Percentiles rank a stretch among this genome's conserved stretches.
phyloP scores from a whole-genome alignment of 1,140 invertebrate genomes.

The Mylabris phalerata region DNA sequence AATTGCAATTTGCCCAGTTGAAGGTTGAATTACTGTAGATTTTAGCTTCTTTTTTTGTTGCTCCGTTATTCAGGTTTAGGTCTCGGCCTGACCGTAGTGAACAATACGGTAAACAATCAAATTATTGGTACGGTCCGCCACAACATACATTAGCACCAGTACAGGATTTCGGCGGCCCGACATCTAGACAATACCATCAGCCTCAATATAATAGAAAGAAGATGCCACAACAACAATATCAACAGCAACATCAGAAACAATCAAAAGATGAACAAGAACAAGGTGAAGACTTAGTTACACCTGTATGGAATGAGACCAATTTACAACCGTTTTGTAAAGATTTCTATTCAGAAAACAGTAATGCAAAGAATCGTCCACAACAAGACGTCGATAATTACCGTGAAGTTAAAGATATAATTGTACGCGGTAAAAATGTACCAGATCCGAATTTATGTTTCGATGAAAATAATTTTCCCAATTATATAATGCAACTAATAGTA shows the following conservation, averaged over 20 bases:
- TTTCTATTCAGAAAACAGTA: constrained; percentile 81
- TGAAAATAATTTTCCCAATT: constrained; percentile 82
- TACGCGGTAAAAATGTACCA: constrained; percentile 74
- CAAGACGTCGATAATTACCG: constrained; percentile 71
- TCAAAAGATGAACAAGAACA: constrained; percentile 65
- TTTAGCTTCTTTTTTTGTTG: no score
- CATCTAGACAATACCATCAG: constrained; percentile 50
- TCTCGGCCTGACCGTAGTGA: constrained; percentile 53
- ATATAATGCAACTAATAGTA: constrained; percentile 68
- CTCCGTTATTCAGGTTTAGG: constrained; percentile 42
- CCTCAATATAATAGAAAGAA: not conserved
- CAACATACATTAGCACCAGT: constrained; percentile 42
- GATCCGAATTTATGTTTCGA: constrained; percentile 82
- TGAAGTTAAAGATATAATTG: constrained; percentile 74
- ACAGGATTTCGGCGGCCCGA: constrained; percentile 51
- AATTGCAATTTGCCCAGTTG: no score
- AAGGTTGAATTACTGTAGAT: no score
- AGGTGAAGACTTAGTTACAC: constrained; percentile 53
- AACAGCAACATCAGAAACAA: constrained; percentile 29
- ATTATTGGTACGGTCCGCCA: constrained; percentile 44
- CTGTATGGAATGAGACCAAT: constrained; percentile 72
- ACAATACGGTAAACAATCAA: constrained; percentile 50
- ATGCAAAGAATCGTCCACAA: constrained; percentile 61
- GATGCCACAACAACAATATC: not conserved
- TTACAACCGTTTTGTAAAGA: constrained; percentile 84